phyloP scores from a whole-genome alignment of 2,888 invertebrate species.

The Craniophora ligustri region DNA sequence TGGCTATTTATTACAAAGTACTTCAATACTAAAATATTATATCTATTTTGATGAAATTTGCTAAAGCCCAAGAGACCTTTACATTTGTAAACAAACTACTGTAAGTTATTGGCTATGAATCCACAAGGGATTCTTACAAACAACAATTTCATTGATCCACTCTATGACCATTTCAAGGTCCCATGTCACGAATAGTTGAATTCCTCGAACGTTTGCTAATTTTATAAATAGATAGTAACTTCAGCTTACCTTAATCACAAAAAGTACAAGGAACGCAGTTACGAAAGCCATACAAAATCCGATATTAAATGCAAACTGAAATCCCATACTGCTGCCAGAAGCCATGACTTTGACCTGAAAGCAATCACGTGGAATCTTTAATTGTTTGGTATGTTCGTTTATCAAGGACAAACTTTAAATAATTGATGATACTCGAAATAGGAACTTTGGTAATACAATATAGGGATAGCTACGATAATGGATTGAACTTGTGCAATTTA shows the following conservation, averaged over 20 bases:
- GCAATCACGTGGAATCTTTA: neutral
- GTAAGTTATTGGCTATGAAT: too few relatives aligned
- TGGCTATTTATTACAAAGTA: too few relatives aligned
- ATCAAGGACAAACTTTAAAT: neutral
- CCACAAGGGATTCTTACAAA: too few relatives aligned
- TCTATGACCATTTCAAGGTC: constrained; percentile 18
- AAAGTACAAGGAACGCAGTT: constrained; percentile 90
- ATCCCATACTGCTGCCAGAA: constrained; percentile 83
- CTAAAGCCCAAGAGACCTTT: too few relatives aligned
- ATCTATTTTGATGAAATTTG: too few relatives aligned
- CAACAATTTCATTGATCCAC: constrained; percentile 14
- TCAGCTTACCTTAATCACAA: constrained; percentile 79
- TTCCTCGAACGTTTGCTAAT: constrained; percentile 27
- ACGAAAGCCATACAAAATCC: constrained; percentile 94
- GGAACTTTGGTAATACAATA: neutral
- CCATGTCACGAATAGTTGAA: constrained; percentile 26
- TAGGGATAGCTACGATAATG: constrained; percentile 1
- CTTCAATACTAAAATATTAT: too few relatives aligned
- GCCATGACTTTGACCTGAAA: constrained; percentile 83
- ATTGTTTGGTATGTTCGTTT: neutral
- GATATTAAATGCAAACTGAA: constrained; percentile 91
- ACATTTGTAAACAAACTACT: too few relatives aligned
- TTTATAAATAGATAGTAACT: constrained; percentile 11
- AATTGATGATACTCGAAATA: neutral
- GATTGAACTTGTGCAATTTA: neutral